These are phyloP conservation scores for Chrysolina americana DNA, from an alignment of 2,888 invertebrate genomes.

Conservation along the genomic window DNA sequence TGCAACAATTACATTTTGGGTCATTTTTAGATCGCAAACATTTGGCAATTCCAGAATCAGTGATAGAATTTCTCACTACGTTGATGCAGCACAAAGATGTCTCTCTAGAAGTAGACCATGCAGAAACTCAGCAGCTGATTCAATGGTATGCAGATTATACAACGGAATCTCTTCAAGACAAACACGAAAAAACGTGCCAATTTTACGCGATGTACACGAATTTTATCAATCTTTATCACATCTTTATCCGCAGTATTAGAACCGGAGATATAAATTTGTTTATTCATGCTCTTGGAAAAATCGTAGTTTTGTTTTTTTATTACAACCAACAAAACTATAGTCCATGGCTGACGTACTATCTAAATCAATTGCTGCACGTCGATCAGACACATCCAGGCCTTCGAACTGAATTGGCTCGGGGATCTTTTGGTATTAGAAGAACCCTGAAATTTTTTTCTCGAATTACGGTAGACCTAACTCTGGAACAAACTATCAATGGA, in stretches of 20 bases:
- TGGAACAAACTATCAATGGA: conserved; percentile 56
- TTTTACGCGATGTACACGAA: conserved; percentile 48
- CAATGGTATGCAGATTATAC: conserved; percentile 48
- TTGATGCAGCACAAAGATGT: conserved; percentile 46
- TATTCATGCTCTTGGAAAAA: conserved; percentile 47
- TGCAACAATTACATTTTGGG: conserved; percentile 57
- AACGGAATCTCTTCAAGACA: conserved; percentile 47
- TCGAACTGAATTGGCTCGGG: conserved; percentile 39
- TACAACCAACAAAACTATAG: conserved; percentile 51
- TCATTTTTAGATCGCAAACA: conserved; percentile 46
- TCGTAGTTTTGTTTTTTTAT: conserved; percentile 50
- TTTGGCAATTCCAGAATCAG: conserved; percentile 41
- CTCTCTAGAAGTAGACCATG: conserved; percentile 49
- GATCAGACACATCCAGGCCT: conserved; percentile 52
- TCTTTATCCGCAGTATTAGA: conserved; percentile 54
- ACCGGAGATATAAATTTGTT: conserved; percentile 51
- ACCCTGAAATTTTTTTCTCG: conserved; percentile 52
- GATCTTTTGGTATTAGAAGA: conserved; percentile 53
- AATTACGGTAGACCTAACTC: conserved; percentile 33
- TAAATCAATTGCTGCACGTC: conserved; percentile 38
- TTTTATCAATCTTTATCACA: conserved; percentile 47
- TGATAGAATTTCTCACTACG: conserved; percentile 49
- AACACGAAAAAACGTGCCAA: conserved; percentile 50
- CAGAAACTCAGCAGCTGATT: conserved; percentile 46
- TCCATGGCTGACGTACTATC: conserved; percentile 41